Evolutionary conservation across 2,888 invertebrate genomes (phyloP).

Genomic region (Leptinotarsa rubiginosa): DNA sequence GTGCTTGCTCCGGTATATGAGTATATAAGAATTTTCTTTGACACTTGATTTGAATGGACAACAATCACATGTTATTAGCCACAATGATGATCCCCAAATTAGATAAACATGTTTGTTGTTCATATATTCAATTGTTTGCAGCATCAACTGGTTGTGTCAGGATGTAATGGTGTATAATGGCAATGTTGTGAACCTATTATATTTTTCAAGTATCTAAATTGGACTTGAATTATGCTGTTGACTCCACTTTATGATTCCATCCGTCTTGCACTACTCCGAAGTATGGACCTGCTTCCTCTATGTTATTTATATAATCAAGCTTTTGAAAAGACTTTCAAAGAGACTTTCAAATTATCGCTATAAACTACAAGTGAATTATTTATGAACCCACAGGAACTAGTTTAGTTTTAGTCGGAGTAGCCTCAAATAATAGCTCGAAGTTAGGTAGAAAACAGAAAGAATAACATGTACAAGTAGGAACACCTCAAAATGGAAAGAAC

Average conservation of each 20-base stretch:
- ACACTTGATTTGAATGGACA: not conserved
- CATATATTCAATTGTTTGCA: constrained; percentile 54
- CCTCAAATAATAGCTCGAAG: no score
- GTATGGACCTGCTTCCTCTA: not conserved
- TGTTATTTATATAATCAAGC: not conserved
- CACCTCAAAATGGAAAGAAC: no score
- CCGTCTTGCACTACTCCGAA: not conserved
- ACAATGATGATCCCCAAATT: constrained; percentile 47
- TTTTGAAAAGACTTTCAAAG: no score
- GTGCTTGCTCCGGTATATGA: no score
- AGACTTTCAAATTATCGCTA: no score
- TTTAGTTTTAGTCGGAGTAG: no score
- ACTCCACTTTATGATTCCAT: constrained; percentile 55
- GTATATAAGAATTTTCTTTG: not conserved
- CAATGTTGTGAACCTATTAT: constrained; percentile 44
- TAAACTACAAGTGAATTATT: no score
- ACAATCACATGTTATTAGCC: constrained; percentile 31
- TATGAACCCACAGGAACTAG: no score
- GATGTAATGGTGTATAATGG: constrained; percentile 39
- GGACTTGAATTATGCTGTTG: constrained; percentile 54
- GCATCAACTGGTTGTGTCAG: constrained; percentile 53
- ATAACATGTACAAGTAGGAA: no score
- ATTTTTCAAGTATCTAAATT: constrained; percentile 49
- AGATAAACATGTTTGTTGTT: constrained; percentile 48
- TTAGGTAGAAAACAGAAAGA: no score